phyloP scores from a whole-genome alignment of 2,113 vertebrate genomes.

The Alouatta palliata region DNA sequence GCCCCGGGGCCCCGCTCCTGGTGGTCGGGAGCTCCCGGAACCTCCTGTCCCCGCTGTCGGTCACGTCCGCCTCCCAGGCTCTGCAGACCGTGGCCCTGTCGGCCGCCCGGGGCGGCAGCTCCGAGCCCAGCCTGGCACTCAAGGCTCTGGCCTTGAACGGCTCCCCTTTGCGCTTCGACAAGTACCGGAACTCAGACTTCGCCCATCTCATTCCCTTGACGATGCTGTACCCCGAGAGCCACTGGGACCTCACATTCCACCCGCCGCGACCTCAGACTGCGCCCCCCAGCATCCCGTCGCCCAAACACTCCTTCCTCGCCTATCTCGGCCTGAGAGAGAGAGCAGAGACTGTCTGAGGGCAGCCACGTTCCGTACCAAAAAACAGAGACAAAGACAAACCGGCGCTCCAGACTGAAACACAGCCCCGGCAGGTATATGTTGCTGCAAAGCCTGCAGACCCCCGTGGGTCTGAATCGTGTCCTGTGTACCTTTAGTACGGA shows the following conservation, averaged over 20 bases:
- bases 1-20: slow-evolving; percentile 78
- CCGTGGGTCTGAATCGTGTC: slow-evolving; percentile 82
- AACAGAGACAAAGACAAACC: slow-evolving; percentile 76
- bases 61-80: slow-evolving; percentile 96
- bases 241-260: slow-evolving; percentile 94
- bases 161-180: slow-evolving; percentile 88
- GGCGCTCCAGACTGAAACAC: slow-evolving; percentile 68
- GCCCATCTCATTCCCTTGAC: slow-evolving; percentile 98
- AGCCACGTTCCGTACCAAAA: slow-evolving; percentile 86
- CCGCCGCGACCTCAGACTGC: slow-evolving; percentile 89
- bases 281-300: slow-evolving; percentile 87
- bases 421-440: slow-evolving; percentile 85
- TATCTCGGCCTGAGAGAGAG: slow-evolving; percentile 97
- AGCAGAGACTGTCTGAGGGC: slow-evolving; percentile 94
- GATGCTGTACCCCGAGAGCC: slow-evolving; percentile 94
- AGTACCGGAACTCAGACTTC: slow-evolving; percentile 95
- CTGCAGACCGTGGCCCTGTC: slow-evolving; percentile 96
- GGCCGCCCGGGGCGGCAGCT: slow-evolving; percentile 85
- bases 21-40: slow-evolving; percentile 88
- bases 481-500: slow-evolving; percentile 86
- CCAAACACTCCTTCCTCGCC: slow-evolving; percentile 99
- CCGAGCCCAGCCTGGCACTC: slow-evolving; percentile 83
- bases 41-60: slow-evolving; percentile 92
- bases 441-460: slow-evolving; percentile 85
- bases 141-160: slow-evolving; percentile 88